Evolutionary conservation across 2,888 invertebrate genomes (phyloP).

Genomic region (Sphinx pinastri): DNA sequence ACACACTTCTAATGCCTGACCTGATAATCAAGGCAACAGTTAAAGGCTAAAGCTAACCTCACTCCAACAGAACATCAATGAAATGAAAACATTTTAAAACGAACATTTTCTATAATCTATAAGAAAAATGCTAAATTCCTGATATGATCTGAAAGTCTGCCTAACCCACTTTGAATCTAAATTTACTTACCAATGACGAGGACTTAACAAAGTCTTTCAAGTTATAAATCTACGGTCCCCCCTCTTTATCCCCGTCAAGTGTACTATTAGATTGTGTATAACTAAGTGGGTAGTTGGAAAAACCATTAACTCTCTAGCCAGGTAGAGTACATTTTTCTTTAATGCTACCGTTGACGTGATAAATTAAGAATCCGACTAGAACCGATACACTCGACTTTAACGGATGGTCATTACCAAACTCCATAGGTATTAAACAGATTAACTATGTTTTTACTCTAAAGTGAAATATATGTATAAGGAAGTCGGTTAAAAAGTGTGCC

Average conservation of each 20-base stretch:
- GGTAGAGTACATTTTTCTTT: conserved; percentile 16
- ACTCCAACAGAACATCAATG: too few species aligned
- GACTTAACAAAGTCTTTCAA: background rate
- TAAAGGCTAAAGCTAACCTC: too few species aligned
- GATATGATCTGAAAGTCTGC: too few species aligned
- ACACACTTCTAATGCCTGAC: too few species aligned
- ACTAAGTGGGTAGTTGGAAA: conserved; percentile 8
- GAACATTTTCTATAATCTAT: too few species aligned
- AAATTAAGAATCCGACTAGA: conserved; percentile 13
- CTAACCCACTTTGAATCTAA: background rate
- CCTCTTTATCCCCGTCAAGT: conserved; percentile 8
- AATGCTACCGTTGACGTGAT: conserved; percentile 14
- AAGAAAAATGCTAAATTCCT: too few species aligned
- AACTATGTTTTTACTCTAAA: background rate
- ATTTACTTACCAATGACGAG: background rate
- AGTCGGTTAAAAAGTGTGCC: too few species aligned
- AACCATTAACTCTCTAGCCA: conserved; percentile 11
- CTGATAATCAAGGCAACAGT: too few species aligned
- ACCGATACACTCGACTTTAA: conserved; percentile 2
- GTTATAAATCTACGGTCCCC: too few species aligned
- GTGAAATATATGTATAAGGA: too few species aligned
- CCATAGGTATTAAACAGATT: background rate
- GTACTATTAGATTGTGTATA: background rate
- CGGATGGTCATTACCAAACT: background rate
- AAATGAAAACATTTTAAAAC: too few species aligned